These are phyloP conservation scores for Thecocarcelia acutangulata DNA, from an alignment of 2,888 invertebrate species.

Conservation along the genomic window DNA sequence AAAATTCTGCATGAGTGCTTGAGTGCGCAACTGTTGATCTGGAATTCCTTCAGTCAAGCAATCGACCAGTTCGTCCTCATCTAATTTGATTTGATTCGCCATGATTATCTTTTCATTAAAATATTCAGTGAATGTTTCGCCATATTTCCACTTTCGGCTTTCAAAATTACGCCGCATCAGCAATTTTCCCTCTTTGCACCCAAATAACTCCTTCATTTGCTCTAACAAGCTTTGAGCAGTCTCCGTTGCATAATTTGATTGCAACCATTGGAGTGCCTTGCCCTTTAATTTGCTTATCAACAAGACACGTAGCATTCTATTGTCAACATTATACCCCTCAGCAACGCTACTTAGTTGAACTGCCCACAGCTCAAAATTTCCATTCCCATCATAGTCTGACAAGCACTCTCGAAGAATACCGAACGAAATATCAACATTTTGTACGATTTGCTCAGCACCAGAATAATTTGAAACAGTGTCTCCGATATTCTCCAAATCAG, in stretches of 20 bases:
- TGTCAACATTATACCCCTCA: background rate
- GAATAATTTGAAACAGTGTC: too few species aligned
- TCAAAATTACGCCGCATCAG: background rate
- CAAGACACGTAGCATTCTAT: slow-evolving; percentile 3
- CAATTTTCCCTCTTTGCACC: slow-evolving; percentile 6
- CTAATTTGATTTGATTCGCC: slow-evolving; percentile 15
- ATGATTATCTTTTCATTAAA: slow-evolving; percentile 38
- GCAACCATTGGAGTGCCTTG: slow-evolving; percentile 18
- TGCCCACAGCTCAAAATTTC: too few species aligned
- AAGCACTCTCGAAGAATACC: slow-evolving; percentile 15
- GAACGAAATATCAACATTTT: background rate
- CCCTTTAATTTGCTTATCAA: too few species aligned
- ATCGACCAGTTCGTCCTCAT: slow-evolving; percentile 27
- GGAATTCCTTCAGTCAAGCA: slow-evolving; percentile 28
- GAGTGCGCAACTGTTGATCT: slow-evolving; percentile 14
- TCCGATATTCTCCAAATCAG: background rate
- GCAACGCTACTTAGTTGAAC: background rate
- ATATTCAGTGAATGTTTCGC: slow-evolving; percentile 22
- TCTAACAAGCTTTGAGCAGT: background rate
- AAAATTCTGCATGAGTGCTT: slow-evolving; percentile 33
- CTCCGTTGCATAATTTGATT: slow-evolving; percentile 1
- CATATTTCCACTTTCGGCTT: background rate
- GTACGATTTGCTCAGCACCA: background rate
- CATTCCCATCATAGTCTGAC: slow-evolving; percentile 10
- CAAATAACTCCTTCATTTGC: slow-evolving; percentile 6